Conservation (phyloP, 2,888 invertebrate genomes). For the Catocala nupta region DNA sequence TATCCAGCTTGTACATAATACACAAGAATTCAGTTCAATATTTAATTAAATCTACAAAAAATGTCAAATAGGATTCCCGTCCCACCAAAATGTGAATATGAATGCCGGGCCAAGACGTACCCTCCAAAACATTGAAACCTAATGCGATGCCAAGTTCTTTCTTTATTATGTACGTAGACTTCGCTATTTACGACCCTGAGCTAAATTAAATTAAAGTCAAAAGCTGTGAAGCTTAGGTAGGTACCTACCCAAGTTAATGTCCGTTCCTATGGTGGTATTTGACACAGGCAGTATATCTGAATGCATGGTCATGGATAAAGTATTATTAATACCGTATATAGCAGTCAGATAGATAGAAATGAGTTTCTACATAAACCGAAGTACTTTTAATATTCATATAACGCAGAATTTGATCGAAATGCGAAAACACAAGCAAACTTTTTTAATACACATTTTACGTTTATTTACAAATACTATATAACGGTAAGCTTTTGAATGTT, state of each 20-base stretch:
- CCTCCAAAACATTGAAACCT: constrained; percentile 9
- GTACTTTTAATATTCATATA: no score
- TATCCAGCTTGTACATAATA: neutral
- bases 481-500: no score
- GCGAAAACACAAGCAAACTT: no score
- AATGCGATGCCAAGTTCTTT: constrained; percentile 20
- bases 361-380: no score
- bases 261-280: constrained; percentile 1
- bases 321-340: no score
- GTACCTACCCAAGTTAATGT: neutral
- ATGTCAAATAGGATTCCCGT: neutral
- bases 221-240: neutral
- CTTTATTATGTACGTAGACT: constrained; percentile 21
- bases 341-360: no score
- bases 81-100: constrained; percentile 3
- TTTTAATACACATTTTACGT: no score
- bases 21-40: neutral
- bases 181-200: constrained; percentile 17
- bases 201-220: constrained; percentile 6
- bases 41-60: constrained; percentile 10
- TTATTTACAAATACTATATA: no score
- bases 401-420: no score
- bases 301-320: neutral
- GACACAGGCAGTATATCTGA: neutral
- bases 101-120: constrained; percentile 8